Base-by-base conservation (phyloP, 53 echinoderm and acorn worm species). In the Actinopyga echinites region DNA sequence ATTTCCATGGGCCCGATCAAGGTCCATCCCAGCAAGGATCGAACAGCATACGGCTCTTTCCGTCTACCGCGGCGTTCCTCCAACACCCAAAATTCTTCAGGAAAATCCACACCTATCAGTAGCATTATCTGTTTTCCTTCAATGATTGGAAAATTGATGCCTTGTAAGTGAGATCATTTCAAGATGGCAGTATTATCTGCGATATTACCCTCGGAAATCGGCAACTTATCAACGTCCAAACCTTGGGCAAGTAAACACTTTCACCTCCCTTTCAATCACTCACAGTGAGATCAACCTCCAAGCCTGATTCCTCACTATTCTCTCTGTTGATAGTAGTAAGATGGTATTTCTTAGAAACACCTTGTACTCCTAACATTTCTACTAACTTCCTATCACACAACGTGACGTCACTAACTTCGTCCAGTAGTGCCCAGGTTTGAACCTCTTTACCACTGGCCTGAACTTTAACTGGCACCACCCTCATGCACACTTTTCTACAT, bases 341-440 rank as follows among this genome's bases (percentile, higher is more conserved):
- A 45, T 57, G 23, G 26, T 79, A 86, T 23, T 86, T 60, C 11
- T 33, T 82, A 58, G 59, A 37, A 37, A 37, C 7, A 7, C 7
- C 37, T 37, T 37, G 37, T 37, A 23, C 26, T 5, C 59, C 26
- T 58, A 23, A 25, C 29, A 64, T 13, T 31, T 38, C 37, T 36
- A 38, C 40, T 43, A 43, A 64, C 8, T 78, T 19, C 40, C 57
- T 10, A 79, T 85, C 25, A 30, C 38, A 2, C 77, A 45, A 40
- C 42, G 21, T 23, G 79, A 86, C 19, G 79, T 59, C 10, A 23
- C 60, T 58, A 55, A 28, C 43, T 64, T 82, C 58, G 54, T 82
- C 87, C 10, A 87, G 82, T 10, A 87, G 40, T 2, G 87, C 87
- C 82, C 87, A 87, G 0, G 87, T 82, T 23, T 64, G 29, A 5